Percentiles rank a stretch among this genome's conserved stretches.
phyloP scores from a whole-genome alignment of 2,797 vertebrate species.

The Rhabdomys pumilio region DNA sequence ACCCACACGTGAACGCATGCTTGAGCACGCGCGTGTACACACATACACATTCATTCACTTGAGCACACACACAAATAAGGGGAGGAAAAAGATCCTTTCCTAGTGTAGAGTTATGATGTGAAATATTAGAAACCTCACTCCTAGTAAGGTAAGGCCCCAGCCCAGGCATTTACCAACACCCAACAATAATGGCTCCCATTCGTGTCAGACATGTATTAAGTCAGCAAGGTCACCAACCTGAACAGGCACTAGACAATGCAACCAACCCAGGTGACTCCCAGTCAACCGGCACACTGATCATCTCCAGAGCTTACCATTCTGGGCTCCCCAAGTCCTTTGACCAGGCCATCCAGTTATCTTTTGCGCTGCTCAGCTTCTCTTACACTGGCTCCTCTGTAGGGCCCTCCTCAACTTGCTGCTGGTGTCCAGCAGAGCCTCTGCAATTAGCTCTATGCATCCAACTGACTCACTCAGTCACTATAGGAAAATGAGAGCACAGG shows the following conservation, averaged over 20 bases:
- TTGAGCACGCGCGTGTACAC: no score
- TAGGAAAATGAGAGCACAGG: background rate
- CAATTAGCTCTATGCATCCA: background rate
- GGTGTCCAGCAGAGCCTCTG: background rate
- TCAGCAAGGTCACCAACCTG: background rate
- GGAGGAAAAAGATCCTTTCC: background rate
- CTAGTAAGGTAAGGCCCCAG: no score
- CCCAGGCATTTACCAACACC: background rate
- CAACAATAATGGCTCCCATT: background rate
- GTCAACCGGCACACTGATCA: background rate
- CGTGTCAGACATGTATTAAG: background rate
- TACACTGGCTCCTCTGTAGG: background rate
- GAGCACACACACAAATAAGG: background rate
- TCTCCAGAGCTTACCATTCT: conserved; percentile 14
- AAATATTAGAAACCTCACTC: background rate
- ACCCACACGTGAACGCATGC: background rate
- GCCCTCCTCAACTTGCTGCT: background rate
- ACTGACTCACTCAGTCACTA: conserved; percentile 7
- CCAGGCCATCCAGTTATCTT: background rate
- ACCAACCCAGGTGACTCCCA: background rate
- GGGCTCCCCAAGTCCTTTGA: background rate
- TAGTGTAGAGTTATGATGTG: no score
- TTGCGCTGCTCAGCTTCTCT: background rate
- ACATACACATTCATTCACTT: background rate
- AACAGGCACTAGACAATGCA: background rate